These are phyloP conservation scores for Conger conger DNA, from an alignment of 2,113 vertebrate species.

Conservation along the genomic window DNA sequence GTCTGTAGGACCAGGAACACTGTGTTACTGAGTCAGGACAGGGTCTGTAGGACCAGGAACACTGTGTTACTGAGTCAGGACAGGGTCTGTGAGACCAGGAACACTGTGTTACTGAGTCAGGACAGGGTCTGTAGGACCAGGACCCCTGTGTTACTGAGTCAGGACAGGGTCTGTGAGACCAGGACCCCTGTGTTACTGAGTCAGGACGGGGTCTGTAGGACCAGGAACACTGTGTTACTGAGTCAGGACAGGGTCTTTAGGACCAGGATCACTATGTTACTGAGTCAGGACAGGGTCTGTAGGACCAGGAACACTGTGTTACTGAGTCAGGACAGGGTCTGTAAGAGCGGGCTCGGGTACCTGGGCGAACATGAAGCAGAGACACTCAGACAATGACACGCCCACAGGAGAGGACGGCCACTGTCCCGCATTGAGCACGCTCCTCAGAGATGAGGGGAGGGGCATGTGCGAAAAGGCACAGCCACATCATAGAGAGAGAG, in stretches of 20 bases:
- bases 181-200: no score
- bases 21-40: no score
- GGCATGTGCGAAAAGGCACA: not conserved
- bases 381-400: no score
- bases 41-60: not conserved
- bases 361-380: not conserved
- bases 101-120: no score
- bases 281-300: not conserved
- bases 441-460: not conserved
- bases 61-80: no score
- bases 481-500: not conserved
- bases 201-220: not conserved
- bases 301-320: not conserved
- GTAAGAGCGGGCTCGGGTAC: not conserved
- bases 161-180: not conserved
- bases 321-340: not conserved
- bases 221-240: no score
- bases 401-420: no score
- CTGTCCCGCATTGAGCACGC: no score
- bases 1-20: not conserved
- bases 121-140: not conserved
- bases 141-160: no score
- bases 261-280: not conserved
- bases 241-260: not conserved
- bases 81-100: not conserved